Conservation (phyloP, 2,888 invertebrate genomes). For the Lutraria lutraria region DNA sequence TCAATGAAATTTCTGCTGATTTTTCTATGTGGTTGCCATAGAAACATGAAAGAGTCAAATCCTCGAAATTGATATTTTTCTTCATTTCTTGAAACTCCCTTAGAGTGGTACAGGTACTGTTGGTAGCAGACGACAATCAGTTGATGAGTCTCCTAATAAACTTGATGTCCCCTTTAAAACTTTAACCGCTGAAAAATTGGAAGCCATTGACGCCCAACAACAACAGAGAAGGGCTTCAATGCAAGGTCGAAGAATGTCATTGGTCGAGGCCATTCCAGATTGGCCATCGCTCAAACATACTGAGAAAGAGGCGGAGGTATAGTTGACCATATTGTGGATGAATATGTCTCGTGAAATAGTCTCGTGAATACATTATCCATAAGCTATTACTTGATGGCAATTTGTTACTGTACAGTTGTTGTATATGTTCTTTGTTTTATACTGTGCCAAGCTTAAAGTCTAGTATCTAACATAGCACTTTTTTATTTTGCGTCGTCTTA, state of each 20-base stretch:
- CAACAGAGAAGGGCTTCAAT: constrained; percentile 80
- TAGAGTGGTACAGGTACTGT: background rate
- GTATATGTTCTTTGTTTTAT: constrained; percentile 14
- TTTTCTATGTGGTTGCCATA: constrained; percentile 8
- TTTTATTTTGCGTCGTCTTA: constrained; percentile 25
- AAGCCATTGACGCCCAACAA: constrained; percentile 77
- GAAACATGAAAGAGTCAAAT: background rate
- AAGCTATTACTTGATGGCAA: background rate
- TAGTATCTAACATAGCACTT: background rate
- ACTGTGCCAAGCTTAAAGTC: constrained; percentile 19
- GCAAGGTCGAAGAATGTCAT: constrained; percentile 82
- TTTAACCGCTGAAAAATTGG: constrained; percentile 80
- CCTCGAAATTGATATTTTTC: constrained; percentile 1
- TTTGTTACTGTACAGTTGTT: constrained; percentile 2
- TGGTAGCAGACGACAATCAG: constrained; percentile 77
- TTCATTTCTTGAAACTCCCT: constrained; percentile 19
- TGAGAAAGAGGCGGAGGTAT: constrained; percentile 82
- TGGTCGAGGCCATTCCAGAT: constrained; percentile 95
- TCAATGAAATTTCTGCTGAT: background rate
- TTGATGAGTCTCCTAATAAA: constrained; percentile 71
- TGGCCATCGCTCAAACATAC: constrained; percentile 92
- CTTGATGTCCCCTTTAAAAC: constrained; percentile 75
- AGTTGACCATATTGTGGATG: constrained; percentile 47
- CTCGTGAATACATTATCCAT: constrained; percentile 41
- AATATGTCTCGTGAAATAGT: constrained; percentile 23